Conservation (phyloP, 1,140 invertebrate genomes). For the Pristionchus pacificus region DNA sequence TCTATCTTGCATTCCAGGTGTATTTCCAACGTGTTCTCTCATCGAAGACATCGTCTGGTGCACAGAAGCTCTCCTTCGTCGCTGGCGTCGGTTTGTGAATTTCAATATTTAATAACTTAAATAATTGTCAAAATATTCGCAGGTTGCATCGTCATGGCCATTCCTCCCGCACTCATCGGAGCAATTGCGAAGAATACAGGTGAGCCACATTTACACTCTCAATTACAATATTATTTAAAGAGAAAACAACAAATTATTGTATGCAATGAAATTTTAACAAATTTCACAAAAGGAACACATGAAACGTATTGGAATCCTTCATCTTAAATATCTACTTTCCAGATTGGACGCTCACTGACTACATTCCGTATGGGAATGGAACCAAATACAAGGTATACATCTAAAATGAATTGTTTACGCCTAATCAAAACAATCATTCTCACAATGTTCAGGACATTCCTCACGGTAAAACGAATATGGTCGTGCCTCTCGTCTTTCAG, state of each 20-base stretch:
- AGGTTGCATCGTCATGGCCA: conserved; percentile 90
- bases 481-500: conserved; percentile 91
- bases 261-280: neutral
- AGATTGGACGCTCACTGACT: conserved; percentile 54
- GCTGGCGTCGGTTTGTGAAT: conserved; percentile 89
- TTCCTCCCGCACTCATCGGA: conserved; percentile 90
- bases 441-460: conserved; percentile 38
- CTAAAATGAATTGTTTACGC: conserved; percentile 40
- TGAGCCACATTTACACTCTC: conserved; percentile 60
- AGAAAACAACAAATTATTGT: neutral
- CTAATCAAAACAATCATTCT: too few relatives aligned
- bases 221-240: neutral
- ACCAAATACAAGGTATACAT: conserved; percentile 39
- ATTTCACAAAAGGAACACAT: neutral
- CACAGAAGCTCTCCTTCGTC: conserved; percentile 90
- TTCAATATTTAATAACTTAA: too few relatives aligned
- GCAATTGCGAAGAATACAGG: conserved; percentile 89
- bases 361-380: conserved; percentile 52
- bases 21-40: conserved; percentile 96
- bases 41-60: conserved; percentile 83
- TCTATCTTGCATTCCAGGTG: conserved; percentile 68
- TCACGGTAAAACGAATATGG: conserved; percentile 78
- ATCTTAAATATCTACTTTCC: conserved; percentile 16
- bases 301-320: conserved; percentile 1
- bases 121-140: too few relatives aligned